Conservation (phyloP, 2,113 vertebrate species). For the Pipa parva region DNA sequence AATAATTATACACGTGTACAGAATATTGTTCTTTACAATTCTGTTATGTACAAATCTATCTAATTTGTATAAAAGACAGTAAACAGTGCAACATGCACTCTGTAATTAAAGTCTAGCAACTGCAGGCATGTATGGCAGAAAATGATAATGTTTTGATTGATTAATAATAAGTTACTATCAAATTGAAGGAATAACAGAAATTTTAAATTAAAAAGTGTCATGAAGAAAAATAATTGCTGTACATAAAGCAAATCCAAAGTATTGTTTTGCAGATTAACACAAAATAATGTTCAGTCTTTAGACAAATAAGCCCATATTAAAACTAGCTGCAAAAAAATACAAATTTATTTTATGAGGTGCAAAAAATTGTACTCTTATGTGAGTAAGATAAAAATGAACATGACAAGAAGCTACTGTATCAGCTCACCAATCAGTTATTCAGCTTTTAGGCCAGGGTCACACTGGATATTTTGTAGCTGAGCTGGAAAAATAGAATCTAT, state of each 20-base stretch:
- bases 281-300: neutral
- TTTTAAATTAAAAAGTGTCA: slow-evolving; percentile 10
- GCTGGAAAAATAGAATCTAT: too few species aligned
- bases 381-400: too few species aligned
- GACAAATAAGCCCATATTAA: too few species aligned
- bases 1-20: slow-evolving; percentile 15
- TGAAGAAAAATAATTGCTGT: slow-evolving; percentile 18
- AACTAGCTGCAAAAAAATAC: too few species aligned
- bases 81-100: slow-evolving; percentile 7
- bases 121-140: slow-evolving; percentile 13
- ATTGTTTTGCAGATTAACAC: neutral
- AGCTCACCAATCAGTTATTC: too few species aligned
- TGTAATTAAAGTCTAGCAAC: slow-evolving; percentile 25
- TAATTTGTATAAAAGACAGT: slow-evolving; percentile 35
- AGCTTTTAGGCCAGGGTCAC: too few species aligned
- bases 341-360: too few species aligned
- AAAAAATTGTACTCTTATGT: too few species aligned
- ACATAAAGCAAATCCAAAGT: slow-evolving; percentile 11
- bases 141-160: slow-evolving; percentile 22
- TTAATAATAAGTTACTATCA: slow-evolving; percentile 22
- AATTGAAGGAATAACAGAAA: slow-evolving; percentile 9
- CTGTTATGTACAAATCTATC: slow-evolving; percentile 1
- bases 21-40: slow-evolving; percentile 1
- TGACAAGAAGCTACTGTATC: too few species aligned
- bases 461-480: too few species aligned